phyloP scores from a whole-genome alignment of 2,797 vertebrate genomes.

The Rachycentron canadum region DNA sequence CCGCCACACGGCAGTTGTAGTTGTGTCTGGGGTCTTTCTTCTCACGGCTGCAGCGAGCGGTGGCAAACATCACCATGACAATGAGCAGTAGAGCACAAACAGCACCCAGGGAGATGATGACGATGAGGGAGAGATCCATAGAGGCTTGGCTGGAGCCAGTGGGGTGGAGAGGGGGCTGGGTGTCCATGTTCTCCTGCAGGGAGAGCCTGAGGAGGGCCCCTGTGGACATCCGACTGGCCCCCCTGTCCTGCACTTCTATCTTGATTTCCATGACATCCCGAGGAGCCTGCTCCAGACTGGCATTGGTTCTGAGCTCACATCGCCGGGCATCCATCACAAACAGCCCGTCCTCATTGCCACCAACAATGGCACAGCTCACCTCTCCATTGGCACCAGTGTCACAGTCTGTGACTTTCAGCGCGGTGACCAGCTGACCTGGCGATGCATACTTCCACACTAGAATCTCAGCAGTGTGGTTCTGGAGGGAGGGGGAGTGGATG shows the following conservation, averaged over 20 bases:
- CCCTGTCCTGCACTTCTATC: constrained; percentile 93
- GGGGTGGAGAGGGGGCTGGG: constrained; percentile 86
- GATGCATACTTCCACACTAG: constrained; percentile 91
- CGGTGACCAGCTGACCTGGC: constrained; percentile 89
- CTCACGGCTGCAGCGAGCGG: constrained; percentile 91
- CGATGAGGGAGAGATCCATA: constrained; percentile 93
- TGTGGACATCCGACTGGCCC: constrained; percentile 89
- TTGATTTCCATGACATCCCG: constrained; percentile 89
- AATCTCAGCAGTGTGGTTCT: constrained; percentile 92
- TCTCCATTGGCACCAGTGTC: constrained; percentile 96
- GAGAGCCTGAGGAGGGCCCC: constrained; percentile 89
- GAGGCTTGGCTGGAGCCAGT: constrained; percentile 87
- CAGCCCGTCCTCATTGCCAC: constrained; percentile 91
- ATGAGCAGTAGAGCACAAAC: constrained; percentile 93
- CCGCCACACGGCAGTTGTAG: constrained; percentile 96
- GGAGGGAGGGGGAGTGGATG: constrained; percentile 89
- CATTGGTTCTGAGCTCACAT: constrained; percentile 95
- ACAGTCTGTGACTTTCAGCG: constrained; percentile 91
- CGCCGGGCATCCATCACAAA: constrained; percentile 92
- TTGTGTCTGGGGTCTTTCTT: constrained; percentile 95
- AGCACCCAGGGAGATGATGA: constrained; percentile 94
- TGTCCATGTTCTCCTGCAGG: constrained; percentile 86
- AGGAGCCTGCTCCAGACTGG: constrained; percentile 87
- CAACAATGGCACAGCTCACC: constrained; percentile 90
- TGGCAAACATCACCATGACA: constrained; percentile 96